phyloP scores from a whole-genome alignment of 1,140 invertebrate species.

The Tribolium madens region DNA sequence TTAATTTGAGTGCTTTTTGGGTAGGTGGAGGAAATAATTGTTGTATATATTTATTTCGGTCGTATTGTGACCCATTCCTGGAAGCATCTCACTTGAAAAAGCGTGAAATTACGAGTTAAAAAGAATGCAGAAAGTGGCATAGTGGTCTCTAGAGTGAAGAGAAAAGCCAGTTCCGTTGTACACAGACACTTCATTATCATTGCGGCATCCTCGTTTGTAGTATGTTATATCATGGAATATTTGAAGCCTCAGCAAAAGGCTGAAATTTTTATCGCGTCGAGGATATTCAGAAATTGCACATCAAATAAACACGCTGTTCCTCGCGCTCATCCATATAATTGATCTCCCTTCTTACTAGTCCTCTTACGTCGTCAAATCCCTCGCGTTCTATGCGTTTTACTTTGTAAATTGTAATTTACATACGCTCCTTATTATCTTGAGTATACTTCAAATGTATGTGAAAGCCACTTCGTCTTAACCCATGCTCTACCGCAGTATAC shows the following conservation, averaged over 20 bases:
- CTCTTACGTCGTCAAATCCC: slow-evolving; percentile 19
- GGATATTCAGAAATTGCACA: slow-evolving; percentile 30
- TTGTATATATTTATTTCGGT: slow-evolving; percentile 36
- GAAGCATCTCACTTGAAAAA: slow-evolving; percentile 33
- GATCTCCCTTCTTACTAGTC: slow-evolving; percentile 6
- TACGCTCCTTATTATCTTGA: slow-evolving; percentile 43
- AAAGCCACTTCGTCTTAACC: slow-evolving; percentile 33
- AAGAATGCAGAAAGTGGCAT: slow-evolving; percentile 37
- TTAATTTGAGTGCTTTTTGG: neutral
- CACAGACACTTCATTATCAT: slow-evolving; percentile 37
- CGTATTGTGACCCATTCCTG: slow-evolving; percentile 29
- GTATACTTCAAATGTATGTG: slow-evolving; percentile 39
- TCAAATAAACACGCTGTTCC: slow-evolving; percentile 20
- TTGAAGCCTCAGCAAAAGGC: slow-evolving; percentile 21
- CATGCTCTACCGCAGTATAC: slow-evolving; percentile 24
- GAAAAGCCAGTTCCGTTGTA: slow-evolving; percentile 36
- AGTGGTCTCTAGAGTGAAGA: slow-evolving; percentile 35
- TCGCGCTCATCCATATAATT: slow-evolving; percentile 12
- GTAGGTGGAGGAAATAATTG: slow-evolving; percentile 1
- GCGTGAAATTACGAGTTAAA: slow-evolving; percentile 38
- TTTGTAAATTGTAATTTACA: slow-evolving; percentile 48
- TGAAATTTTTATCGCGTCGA: slow-evolving; percentile 22
- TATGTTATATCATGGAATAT: slow-evolving; percentile 35
- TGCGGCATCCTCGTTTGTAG: slow-evolving; percentile 34
- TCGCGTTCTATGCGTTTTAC: slow-evolving; percentile 32